phyloP scores from a whole-genome alignment of 1,140 invertebrate species.

The Tribolium castaneum region DNA sequence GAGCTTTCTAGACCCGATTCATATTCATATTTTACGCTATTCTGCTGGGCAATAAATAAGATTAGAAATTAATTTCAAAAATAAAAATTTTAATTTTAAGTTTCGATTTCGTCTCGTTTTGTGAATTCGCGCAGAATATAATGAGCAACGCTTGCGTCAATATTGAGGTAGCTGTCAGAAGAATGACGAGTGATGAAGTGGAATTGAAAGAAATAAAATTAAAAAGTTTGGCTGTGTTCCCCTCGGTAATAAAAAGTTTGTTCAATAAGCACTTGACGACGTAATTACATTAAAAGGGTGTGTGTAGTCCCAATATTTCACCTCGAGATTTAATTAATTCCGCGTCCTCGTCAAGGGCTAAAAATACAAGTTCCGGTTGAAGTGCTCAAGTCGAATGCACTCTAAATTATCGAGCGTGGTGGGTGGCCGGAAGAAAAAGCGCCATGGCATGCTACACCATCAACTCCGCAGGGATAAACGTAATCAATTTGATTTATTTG shows the following conservation, averaged over 20 bases:
- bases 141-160: not conserved
- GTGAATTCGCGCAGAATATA: not conserved
- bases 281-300: conserved; percentile 49
- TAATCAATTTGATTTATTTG: conserved; percentile 36
- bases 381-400: conserved; percentile 29
- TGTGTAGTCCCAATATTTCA: conserved; percentile 46
- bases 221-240: not conserved
- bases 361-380: conserved; percentile 38
- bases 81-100: too few relatives aligned
- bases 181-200: not conserved
- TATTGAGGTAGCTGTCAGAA: not conserved
- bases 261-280: conserved; percentile 43
- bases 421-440: conserved; percentile 12
- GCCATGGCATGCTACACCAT: conserved; percentile 12
- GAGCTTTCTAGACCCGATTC: not conserved
- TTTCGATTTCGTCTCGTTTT: too few relatives aligned
- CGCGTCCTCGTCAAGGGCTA: conserved; percentile 16
- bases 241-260: conserved; percentile 36
- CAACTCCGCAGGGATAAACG: conserved; percentile 27
- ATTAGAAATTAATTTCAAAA: not conserved
- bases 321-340: conserved; percentile 45
- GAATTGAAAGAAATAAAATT: conserved; percentile 2
- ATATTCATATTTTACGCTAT: not conserved
- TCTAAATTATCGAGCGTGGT: conserved; percentile 27
- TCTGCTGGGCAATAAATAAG: not conserved